Percentiles rank a stretch among this genome's conserved stretches.
phyloP scores from a whole-genome alignment of 2,888 invertebrate genomes.

The Catotricha subobsoleta region DNA sequence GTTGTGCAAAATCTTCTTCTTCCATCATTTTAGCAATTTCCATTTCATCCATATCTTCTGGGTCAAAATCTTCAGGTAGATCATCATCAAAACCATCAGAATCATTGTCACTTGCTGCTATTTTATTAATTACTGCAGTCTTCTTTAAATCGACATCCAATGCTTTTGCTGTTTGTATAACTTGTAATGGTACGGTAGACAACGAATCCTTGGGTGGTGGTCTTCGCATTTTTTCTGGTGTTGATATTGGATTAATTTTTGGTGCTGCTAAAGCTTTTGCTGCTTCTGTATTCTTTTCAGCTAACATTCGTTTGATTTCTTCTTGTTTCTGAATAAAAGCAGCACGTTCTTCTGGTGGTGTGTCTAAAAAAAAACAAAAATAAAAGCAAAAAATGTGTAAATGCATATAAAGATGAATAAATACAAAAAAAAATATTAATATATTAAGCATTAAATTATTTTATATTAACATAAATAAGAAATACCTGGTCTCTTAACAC shows the following conservation, averaged over 20 bases:
- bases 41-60: slow-evolving; percentile 33
- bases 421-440: not conserved
- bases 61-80: slow-evolving; percentile 29
- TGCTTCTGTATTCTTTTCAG: slow-evolving; percentile 29
- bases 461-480: not conserved
- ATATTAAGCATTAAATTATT: not conserved
- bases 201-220: slow-evolving; percentile 17
- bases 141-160: slow-evolving; percentile 28
- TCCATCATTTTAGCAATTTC: slow-evolving; percentile 40
- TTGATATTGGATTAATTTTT: slow-evolving; percentile 8
- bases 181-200: slow-evolving; percentile 27
- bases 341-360: slow-evolving; percentile 29
- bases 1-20: slow-evolving; percentile 39
- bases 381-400: too few relatives aligned
- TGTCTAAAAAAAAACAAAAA: slow-evolving; percentile 16
- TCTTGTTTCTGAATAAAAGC: slow-evolving; percentile 28
- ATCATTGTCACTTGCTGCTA: slow-evolving; percentile 20
- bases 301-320: slow-evolving; percentile 29
- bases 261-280: slow-evolving; percentile 24
- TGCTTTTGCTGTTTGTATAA: slow-evolving; percentile 28
- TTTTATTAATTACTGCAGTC: slow-evolving; percentile 14
- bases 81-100: slow-evolving; percentile 19
- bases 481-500: slow-evolving; percentile 22
- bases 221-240: not conserved
- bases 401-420: not conserved